phyloP scores from a whole-genome alignment of 2,113 vertebrate species.

The Oriolus oriolus region DNA sequence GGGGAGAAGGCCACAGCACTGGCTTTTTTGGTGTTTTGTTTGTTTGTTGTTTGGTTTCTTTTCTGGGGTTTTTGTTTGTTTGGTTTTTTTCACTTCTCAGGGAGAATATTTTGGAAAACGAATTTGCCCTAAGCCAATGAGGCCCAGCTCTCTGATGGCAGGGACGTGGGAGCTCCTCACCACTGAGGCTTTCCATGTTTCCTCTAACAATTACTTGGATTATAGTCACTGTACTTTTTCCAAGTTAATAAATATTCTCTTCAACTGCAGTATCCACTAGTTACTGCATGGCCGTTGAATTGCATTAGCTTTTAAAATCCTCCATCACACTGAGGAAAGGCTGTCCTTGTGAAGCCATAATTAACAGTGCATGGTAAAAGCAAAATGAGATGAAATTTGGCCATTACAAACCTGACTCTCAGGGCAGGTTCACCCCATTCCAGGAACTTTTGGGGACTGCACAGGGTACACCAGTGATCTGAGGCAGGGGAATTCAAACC shows the following conservation, averaged over 20 bases:
- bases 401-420: neutral
- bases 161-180: neutral
- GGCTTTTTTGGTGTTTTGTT: neutral
- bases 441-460: neutral
- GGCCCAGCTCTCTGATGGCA: neutral
- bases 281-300: neutral
- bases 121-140: neutral
- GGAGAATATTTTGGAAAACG: neutral
- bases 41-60: too few relatives aligned
- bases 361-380: neutral
- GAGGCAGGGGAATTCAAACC: neutral
- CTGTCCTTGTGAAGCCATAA: neutral
- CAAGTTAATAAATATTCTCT: neutral
- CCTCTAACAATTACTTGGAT: neutral
- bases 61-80: neutral
- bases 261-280: neutral
- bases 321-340: neutral
- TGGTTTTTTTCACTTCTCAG: accelerated
- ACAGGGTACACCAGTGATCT: neutral
- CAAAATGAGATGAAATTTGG: neutral
- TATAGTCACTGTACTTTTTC: neutral
- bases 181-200: neutral
- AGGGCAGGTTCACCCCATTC: neutral
- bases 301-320: neutral
- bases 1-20: neutral